Percentiles rank a stretch among this genome's conserved stretches.
Conservation (phyloP, 2,888 invertebrate genomes). For the Ormyrus pomaceus region DNA sequence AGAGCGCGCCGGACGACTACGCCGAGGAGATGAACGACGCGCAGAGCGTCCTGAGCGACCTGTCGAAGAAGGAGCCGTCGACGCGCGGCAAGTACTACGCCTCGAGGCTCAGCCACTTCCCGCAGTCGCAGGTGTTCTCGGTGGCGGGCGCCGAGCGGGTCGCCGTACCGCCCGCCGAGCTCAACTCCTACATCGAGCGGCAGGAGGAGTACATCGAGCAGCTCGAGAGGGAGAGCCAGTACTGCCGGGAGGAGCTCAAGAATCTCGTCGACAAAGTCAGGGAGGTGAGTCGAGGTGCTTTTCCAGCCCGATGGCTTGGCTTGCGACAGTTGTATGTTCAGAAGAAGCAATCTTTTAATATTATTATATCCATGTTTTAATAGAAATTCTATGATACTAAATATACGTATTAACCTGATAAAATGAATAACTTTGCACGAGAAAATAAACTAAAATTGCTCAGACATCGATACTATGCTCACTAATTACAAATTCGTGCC, state of each 20-base stretch:
- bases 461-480: too few species aligned
- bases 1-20: slow-evolving; percentile 31
- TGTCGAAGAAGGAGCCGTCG: slow-evolving; percentile 60
- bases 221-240: slow-evolving; percentile 89
- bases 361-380: neutral
- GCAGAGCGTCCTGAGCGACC: slow-evolving; percentile 75
- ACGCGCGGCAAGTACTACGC: slow-evolving; percentile 54
- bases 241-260: slow-evolving; percentile 87
- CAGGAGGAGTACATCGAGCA: slow-evolving; percentile 93
- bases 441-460: too few species aligned
- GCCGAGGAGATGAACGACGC: slow-evolving; percentile 79
- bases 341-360: slow-evolving; percentile 9
- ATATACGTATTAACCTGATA: too few species aligned
- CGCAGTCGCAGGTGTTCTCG: neutral
- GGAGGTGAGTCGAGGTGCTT: slow-evolving; percentile 76
- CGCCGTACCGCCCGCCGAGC: slow-evolving; percentile 78
- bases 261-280: slow-evolving; percentile 88
- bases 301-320: too few species aligned
- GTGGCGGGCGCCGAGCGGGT: slow-evolving; percentile 21
- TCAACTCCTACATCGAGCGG: slow-evolving; percentile 88
- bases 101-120: slow-evolving; percentile 25
- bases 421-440: too few species aligned
- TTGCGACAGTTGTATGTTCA: neutral
- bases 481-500: too few species aligned
- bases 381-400: too few species aligned